phyloP scores from a whole-genome alignment of 2,888 invertebrate genomes.

The Seira ritae region DNA sequence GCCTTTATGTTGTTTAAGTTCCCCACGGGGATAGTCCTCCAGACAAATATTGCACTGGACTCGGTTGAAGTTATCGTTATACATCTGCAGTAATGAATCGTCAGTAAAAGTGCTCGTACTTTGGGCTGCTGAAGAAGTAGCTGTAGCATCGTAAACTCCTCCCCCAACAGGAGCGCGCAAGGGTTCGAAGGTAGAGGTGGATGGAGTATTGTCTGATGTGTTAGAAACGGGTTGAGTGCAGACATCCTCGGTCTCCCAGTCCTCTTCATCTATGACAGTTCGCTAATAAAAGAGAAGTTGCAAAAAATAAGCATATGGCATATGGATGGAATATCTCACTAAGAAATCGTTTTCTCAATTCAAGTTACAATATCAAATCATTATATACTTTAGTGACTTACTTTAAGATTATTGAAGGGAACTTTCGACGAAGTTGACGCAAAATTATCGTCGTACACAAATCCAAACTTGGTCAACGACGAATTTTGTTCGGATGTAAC shows the following conservation, averaged over 20 bases:
- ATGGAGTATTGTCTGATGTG: slow-evolving; percentile 23
- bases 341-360: too few relatives aligned
- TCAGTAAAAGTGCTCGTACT: slow-evolving; percentile 18
- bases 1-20: slow-evolving; percentile 79
- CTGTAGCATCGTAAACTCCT: slow-evolving; percentile 34
- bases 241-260: slow-evolving; percentile 60
- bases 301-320: too few relatives aligned
- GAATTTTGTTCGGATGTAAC: too few relatives aligned
- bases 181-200: slow-evolving; percentile 1
- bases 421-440: background rate
- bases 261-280: slow-evolving; percentile 36
- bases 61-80: slow-evolving; percentile 43
- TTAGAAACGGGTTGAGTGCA: slow-evolving; percentile 3
- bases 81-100: background rate
- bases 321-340: too few relatives aligned
- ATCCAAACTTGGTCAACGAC: background rate
- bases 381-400: too few relatives aligned
- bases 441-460: background rate
- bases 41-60: slow-evolving; percentile 79
- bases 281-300: too few relatives aligned
- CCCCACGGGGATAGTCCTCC: slow-evolving; percentile 79
- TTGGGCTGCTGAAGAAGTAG: slow-evolving; percentile 22
- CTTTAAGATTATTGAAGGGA: too few relatives aligned
- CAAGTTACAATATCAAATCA: too few relatives aligned
- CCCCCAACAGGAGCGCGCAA: slow-evolving; percentile 49